Evolutionary conservation across 2,888 invertebrate genomes (phyloP).

Genomic region (Phaedon cochleariae): DNA sequence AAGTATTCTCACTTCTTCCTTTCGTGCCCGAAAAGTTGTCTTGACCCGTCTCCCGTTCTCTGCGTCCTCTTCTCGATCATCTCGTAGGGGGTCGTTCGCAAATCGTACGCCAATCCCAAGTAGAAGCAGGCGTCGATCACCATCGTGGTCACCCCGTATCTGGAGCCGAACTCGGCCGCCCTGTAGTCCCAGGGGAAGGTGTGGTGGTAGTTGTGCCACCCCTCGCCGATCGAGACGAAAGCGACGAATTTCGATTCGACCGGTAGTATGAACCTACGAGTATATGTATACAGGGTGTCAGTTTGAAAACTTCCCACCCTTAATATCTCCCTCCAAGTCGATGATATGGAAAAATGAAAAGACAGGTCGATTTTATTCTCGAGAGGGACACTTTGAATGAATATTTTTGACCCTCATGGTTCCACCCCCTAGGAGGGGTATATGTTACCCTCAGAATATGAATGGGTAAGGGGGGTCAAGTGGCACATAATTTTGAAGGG

Average conservation of each 20-base stretch:
- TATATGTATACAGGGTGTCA: too few relatives aligned
- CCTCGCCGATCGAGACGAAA: slow-evolving; percentile 70
- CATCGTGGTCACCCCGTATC: slow-evolving; percentile 69
- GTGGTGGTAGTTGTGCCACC: slow-evolving; percentile 84
- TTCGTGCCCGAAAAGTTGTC: slow-evolving; percentile 54
- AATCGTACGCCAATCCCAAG: slow-evolving; percentile 71
- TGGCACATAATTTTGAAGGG: too few relatives aligned
- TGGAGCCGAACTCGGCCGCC: slow-evolving; percentile 63
- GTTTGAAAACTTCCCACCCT: too few relatives aligned
- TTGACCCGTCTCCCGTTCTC: slow-evolving; percentile 72
- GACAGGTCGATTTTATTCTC: too few relatives aligned
- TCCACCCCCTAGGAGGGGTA: too few relatives aligned
- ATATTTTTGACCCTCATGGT: too few relatives aligned
- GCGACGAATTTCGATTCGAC: slow-evolving; percentile 72
- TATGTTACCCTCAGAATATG: too few relatives aligned
- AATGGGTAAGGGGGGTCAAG: too few relatives aligned
- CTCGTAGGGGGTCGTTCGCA: slow-evolving; percentile 62
- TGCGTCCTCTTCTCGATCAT: slow-evolving; percentile 67
- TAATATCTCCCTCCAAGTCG: too few relatives aligned
- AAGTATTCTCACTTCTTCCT: background rate
- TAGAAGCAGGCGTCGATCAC: slow-evolving; percentile 70
- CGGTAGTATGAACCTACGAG: slow-evolving; percentile 68
- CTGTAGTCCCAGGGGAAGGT: slow-evolving; percentile 76
- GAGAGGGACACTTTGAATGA: too few relatives aligned
- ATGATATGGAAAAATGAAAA: too few relatives aligned